Conservation (phyloP, 2,888 invertebrate species). For the Chloroclystis v-ata region DNA sequence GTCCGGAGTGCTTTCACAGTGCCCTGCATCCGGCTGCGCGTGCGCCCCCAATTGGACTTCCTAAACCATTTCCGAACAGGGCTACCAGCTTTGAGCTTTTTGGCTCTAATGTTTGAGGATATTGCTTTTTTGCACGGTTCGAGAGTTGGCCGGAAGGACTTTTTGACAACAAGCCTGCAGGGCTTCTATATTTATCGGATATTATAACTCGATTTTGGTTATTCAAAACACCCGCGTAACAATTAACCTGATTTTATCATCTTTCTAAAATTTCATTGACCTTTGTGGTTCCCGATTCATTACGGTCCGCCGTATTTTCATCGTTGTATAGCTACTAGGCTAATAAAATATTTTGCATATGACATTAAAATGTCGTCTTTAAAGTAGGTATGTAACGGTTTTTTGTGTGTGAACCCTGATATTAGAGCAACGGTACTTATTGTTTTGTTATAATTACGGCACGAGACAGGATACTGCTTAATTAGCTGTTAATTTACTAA, state of each 20-base stretch:
- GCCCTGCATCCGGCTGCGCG: conserved; percentile 65
- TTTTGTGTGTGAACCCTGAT: conserved; percentile 7
- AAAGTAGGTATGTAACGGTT: too few relatives aligned
- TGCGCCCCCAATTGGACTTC: conserved; percentile 76
- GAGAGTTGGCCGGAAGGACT: background rate
- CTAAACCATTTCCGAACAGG: conserved; percentile 68
- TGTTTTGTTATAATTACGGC: conserved; percentile 74
- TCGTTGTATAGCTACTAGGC: too few relatives aligned
- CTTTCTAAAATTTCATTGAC: too few relatives aligned
- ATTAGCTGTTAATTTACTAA: conserved; percentile 68
- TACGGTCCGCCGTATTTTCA: too few relatives aligned
- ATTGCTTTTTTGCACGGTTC: conserved; percentile 8
- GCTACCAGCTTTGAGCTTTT: conserved; percentile 13
- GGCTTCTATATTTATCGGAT: too few relatives aligned
- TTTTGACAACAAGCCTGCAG: background rate
- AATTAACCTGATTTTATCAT: too few relatives aligned
- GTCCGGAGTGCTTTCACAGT: conserved; percentile 64
- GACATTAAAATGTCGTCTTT: too few relatives aligned
- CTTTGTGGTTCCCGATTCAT: too few relatives aligned
- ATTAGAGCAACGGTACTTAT: conserved; percentile 57
- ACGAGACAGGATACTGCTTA: conserved; percentile 75
- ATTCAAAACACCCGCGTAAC: too few relatives aligned
- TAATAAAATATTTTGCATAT: too few relatives aligned
- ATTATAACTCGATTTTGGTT: background rate
- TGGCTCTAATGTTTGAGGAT: conserved; percentile 29